These are phyloP conservation scores for Porites cylindrica DNA, from an alignment of 92 coral and sea anemone species.

Conservation along the genomic window DNA sequence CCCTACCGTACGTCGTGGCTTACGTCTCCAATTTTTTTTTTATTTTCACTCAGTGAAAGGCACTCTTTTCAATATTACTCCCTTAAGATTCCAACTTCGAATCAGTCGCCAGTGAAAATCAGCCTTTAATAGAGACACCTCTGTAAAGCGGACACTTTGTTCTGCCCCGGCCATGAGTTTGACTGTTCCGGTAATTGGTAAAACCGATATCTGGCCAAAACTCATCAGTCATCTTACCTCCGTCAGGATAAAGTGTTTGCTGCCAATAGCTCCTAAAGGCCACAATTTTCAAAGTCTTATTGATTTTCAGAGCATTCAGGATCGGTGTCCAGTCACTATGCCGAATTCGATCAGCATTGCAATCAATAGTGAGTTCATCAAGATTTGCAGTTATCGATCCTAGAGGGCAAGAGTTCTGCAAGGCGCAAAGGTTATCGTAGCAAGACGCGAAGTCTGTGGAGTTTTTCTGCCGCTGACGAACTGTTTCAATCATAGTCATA, in stretches of 20 bases:
- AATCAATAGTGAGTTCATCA: conserved; percentile 87
- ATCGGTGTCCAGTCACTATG: conserved; percentile 95
- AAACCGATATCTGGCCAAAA: background rate
- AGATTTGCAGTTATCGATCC: conserved; percentile 91
- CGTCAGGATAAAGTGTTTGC: conserved; percentile 85
- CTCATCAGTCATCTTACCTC: conserved; percentile 48
- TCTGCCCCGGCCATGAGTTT: background rate
- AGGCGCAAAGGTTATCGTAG: conserved; percentile 95
- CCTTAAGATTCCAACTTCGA: too few species aligned
- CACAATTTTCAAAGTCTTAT: conserved; percentile 79
- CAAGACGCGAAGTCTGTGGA: conserved; percentile 88
- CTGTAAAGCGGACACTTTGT: too few species aligned
- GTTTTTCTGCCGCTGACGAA: conserved; percentile 91
- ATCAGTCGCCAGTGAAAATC: too few species aligned
- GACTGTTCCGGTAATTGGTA: background rate
- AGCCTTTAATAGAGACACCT: too few species aligned
- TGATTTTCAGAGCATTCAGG: conserved; percentile 88
- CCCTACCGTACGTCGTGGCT: too few species aligned
- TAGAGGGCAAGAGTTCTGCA: conserved; percentile 96
- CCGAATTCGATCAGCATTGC: conserved; percentile 96
- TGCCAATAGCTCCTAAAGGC: conserved; percentile 98
- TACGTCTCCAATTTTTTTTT: too few species aligned
- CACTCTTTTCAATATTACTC: too few species aligned
- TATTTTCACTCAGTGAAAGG: too few species aligned
- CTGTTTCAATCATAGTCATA: conserved; percentile 97